Conservation (phyloP, 2,888 invertebrate genomes). For the Harpagoxenus sublaevis region DNA sequence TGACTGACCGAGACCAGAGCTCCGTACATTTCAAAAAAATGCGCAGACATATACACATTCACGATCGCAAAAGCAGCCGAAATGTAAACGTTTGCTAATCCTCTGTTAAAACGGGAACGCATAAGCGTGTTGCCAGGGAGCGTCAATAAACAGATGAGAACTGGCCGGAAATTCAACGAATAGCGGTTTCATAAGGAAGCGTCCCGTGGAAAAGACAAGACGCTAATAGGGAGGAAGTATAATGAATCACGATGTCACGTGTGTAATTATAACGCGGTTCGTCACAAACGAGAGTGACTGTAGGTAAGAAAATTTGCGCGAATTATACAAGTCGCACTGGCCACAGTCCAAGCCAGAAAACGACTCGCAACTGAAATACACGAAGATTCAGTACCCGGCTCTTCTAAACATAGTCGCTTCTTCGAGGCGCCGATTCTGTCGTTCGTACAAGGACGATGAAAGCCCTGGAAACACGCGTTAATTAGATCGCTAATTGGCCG, state of each 20-base stretch:
- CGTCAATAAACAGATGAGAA: slow-evolving; percentile 67
- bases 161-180: slow-evolving; percentile 64
- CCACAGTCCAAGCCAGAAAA: slow-evolving; percentile 79
- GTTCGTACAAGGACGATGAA: slow-evolving; percentile 75
- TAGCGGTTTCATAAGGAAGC: slow-evolving; percentile 22
- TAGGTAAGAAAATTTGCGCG: slow-evolving; percentile 79
- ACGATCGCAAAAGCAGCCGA: slow-evolving; percentile 23
- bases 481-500: slow-evolving; percentile 25
- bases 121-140: slow-evolving; percentile 39
- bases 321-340: slow-evolving; percentile 81
- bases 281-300: slow-evolving; percentile 72
- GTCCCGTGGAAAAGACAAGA: not conserved
- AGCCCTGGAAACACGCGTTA: slow-evolving; percentile 33
- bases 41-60: not conserved
- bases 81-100: slow-evolving; percentile 46
- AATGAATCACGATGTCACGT: slow-evolving; percentile 66
- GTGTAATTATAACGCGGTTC: slow-evolving; percentile 80
- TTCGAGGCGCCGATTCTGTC: slow-evolving; percentile 35
- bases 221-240: slow-evolving; percentile 34
- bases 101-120: slow-evolving; percentile 65
- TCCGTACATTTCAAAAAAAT: slow-evolving; percentile 27
- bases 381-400: slow-evolving; percentile 74
- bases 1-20: slow-evolving; percentile 5
- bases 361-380: slow-evolving; percentile 82
- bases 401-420: slow-evolving; percentile 82